Evolutionary conservation across 1,140 invertebrate species (phyloP), one percentile per base, ranked within the genome.

Genomic region (Brachionus manjavacas): DNA sequence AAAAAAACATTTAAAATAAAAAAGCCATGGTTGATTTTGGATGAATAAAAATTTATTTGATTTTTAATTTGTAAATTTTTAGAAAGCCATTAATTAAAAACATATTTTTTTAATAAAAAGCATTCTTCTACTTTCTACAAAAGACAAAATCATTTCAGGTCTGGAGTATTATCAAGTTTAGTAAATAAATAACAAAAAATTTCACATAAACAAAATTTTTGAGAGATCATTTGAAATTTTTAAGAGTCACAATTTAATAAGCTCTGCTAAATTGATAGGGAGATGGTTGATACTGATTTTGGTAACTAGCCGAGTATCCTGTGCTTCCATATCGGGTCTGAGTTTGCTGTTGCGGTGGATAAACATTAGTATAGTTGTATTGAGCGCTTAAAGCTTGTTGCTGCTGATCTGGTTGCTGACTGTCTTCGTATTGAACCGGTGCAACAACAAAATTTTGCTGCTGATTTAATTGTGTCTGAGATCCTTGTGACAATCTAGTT

Each of bases 131-230:
- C 52, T 60, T 60, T 60, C 52, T 60, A 60, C 52, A 60, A 60
- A 23, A 20, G 52, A 60, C 16, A 72, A 72, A 72, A 11, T 72
- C 68, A 39, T 72, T 60, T 60, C 52, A 60, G 20, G 52, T 60
- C 14, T 60, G 16, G 52, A 52, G 16, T 52, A 14, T 1, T 60
- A 20, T 60, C 25, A 60, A 60, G 16, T 60, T 60, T 8, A 39
- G n/a, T 43, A 72, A 39, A 72, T 39, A 41, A 76, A 76, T 31
- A 76, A 76, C 20, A 76, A 76, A 76, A 25, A 74, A 43, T 41
- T 23, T 74, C 31, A 46, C 39, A 76, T 76, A 49, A 46, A 76
- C 43, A 23, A 74, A 74, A 74, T 41, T 41, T 43, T 23, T 46
- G 31, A 49, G 72, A 76, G 72, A 76, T 76, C 72, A 49, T 49